Conservation (phyloP, 2,888 invertebrate genomes). For the Scelioninae gen. 1 region DNA sequence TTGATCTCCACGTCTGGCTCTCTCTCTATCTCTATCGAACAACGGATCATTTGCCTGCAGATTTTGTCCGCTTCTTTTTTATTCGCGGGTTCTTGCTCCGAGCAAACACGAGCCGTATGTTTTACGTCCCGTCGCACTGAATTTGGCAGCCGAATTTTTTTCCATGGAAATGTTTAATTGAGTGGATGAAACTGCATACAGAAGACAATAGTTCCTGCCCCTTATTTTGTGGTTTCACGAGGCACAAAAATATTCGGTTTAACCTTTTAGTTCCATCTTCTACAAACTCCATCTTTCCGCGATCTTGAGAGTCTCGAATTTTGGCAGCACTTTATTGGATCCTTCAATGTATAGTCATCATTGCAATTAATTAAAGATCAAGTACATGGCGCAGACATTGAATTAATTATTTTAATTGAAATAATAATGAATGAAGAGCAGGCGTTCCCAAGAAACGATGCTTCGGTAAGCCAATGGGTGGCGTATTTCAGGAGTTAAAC, state of each 20-base stretch:
- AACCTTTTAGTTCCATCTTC: too few species aligned
- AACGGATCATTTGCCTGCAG: conserved; percentile 6
- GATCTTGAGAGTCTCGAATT: too few species aligned
- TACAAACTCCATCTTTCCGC: too few species aligned
- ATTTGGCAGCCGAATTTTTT: too few species aligned
- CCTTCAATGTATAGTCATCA: too few species aligned
- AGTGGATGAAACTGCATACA: too few species aligned
- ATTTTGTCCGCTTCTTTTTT: conserved; percentile 52
- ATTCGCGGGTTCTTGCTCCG: conserved; percentile 43
- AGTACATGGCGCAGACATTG: conserved; percentile 4
- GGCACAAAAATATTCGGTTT: too few species aligned
- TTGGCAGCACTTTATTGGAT: background rate
- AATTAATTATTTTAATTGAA: conserved; percentile 38
- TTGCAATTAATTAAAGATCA: conserved; percentile 9
- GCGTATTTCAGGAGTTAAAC: conserved; percentile 80
- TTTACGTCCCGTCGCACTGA: conserved; percentile 84
- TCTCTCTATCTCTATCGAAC: conserved; percentile 56
- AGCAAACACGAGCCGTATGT: conserved; percentile 79
- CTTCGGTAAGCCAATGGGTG: conserved; percentile 67
- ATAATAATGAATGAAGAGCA: conserved; percentile 48
- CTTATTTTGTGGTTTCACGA: too few species aligned
- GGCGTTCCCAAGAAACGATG: conserved; percentile 57
- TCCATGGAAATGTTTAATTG: too few species aligned
- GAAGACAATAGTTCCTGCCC: too few species aligned
- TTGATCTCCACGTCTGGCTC: conserved; percentile 54